These are phyloP conservation scores for Rhipidura dahli DNA, from an alignment of 2,113 vertebrate species.

Conservation along the genomic window DNA sequence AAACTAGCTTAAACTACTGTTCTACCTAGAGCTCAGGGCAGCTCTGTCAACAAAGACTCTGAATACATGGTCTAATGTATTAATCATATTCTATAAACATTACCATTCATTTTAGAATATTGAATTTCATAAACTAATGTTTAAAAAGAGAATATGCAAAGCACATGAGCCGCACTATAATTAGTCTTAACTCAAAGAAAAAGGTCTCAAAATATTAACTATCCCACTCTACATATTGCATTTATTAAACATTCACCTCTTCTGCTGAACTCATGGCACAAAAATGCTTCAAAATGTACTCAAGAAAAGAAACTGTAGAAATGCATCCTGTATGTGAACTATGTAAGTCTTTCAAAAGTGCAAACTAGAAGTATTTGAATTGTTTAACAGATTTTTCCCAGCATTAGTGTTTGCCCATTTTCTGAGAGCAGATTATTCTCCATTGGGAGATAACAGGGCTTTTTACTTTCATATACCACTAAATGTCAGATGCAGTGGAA, in stretches of 20 bases:
- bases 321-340: not conserved
- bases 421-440: not conserved
- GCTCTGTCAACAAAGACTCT: not conserved
- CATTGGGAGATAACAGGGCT: not conserved
- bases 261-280: not conserved
- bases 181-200: not conserved
- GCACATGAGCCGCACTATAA: not conserved
- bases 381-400: not conserved
- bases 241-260: not conserved
- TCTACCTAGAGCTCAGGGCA: not conserved
- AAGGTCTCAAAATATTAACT: not conserved
- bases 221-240: not conserved
- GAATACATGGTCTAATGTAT: not conserved
- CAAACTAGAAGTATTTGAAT: not conserved
- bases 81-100: not conserved
- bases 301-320: not conserved
- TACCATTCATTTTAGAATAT: not conserved
- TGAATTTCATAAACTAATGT: not conserved
- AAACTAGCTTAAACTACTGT: not conserved
- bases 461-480: not conserved
- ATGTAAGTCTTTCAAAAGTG: not conserved
- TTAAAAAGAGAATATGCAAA: not conserved
- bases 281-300: not conserved
- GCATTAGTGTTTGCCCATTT: not conserved
- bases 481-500: not conserved